phyloP scores from a whole-genome alignment of 64 coral and sea anemone species.

The Montipora sp. region DNA sequence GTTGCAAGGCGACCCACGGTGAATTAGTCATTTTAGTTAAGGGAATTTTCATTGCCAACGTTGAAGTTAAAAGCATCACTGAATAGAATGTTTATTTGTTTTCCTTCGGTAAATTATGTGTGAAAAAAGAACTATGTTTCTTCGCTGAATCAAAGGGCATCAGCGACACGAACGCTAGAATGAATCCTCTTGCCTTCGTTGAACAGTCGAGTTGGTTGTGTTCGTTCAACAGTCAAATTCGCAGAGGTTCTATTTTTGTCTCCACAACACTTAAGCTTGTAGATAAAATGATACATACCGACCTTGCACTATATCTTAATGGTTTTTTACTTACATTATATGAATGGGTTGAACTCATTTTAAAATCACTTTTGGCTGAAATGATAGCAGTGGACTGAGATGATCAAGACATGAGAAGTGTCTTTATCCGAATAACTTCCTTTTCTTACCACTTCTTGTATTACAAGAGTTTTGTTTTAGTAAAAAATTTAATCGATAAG shows the following conservation, averaged over 20 bases:
- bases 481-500: neutral
- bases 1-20: neutral
- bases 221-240: too few relatives aligned
- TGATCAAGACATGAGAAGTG: neutral
- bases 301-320: neutral
- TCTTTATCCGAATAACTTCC: neutral
- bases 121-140: neutral
- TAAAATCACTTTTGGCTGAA: constrained; percentile 5
- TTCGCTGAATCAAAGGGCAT: too few relatives aligned
- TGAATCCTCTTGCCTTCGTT: neutral
- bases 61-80: constrained; percentile 7
- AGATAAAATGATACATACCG: neutral
- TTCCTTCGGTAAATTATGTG: neutral
- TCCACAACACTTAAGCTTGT: too few relatives aligned
- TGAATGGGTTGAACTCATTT: neutral
- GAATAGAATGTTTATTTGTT: constrained; percentile 20
- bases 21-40: neutral
- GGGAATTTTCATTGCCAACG: neutral
- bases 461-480: constrained; percentile 37
- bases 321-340: neutral
- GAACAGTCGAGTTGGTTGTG: too few relatives aligned
- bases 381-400: neutral
- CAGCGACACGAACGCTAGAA: too few relatives aligned
- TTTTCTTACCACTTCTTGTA: constrained; percentile 21
- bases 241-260: too few relatives aligned